Conservation (phyloP, 1,140 invertebrate species). For the Melitaea cinxia region DNA sequence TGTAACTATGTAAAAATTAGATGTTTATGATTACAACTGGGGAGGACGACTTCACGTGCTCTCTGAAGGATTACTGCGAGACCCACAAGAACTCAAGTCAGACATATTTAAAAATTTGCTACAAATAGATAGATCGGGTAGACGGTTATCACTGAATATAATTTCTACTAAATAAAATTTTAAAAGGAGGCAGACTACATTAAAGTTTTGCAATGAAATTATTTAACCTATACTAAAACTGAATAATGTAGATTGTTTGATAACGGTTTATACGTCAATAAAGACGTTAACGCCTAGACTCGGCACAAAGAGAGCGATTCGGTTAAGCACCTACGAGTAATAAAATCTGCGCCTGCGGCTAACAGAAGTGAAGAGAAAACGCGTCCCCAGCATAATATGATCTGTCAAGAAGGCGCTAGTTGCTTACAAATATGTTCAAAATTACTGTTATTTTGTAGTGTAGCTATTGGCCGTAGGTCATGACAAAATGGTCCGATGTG, state of each 20-base stretch:
- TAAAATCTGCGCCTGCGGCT: constrained; percentile 57
- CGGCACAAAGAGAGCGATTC: constrained; percentile 45
- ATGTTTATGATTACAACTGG: no score
- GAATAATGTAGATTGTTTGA: constrained; percentile 16
- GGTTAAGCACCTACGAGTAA: constrained; percentile 55
- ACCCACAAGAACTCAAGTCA: no score
- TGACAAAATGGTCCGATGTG: constrained; percentile 41
- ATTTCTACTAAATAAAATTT: not conserved
- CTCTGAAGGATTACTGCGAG: no score
- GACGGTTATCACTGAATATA: not conserved
- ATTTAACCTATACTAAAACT: not conserved
- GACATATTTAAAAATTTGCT: no score
- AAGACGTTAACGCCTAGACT: constrained; percentile 50
- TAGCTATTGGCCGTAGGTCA: constrained; percentile 34
- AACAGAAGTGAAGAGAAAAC: constrained; percentile 64
- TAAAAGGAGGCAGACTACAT: not conserved
- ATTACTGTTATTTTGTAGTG: constrained; percentile 26
- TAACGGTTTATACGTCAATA: constrained; percentile 47
- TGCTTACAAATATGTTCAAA: constrained; percentile 10
- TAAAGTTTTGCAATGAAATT: not conserved
- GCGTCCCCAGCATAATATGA: constrained; percentile 45
- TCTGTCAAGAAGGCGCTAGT: constrained; percentile 38
- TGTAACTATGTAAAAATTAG: no score
- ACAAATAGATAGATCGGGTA: no score
- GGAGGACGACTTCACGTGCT: no score